Percentiles rank a stretch among this genome's conserved stretches.
phyloP scores from a whole-genome alignment of 2,888 invertebrate species.

The Lycia hirtaria region DNA sequence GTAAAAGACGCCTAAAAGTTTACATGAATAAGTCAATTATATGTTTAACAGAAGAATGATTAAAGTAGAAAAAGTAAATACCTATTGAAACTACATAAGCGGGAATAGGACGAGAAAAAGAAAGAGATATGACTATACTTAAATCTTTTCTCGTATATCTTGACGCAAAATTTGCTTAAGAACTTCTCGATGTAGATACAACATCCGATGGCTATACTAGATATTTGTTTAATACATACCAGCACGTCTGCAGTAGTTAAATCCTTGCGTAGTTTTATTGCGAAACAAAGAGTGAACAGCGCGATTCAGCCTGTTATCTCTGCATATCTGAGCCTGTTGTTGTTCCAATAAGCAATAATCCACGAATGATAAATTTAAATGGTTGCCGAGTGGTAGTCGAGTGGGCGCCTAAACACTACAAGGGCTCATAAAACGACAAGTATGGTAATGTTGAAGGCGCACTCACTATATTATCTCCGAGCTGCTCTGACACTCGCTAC shows the following conservation, averaged over 20 bases:
- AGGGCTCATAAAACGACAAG: constrained; percentile 79
- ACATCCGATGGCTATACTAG: background rate
- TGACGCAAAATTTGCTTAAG: too few species aligned
- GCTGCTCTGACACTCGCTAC: constrained; percentile 61
- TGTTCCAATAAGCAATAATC: constrained; percentile 79
- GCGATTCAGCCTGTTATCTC: constrained; percentile 55
- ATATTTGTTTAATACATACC: constrained; percentile 3
- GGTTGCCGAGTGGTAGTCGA: constrained; percentile 66
- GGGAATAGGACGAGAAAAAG: too few species aligned
- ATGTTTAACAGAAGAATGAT: too few species aligned
- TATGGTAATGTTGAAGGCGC: constrained; percentile 76
- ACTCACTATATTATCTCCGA: constrained; percentile 64
- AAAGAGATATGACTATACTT: too few species aligned
- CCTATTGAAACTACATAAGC: too few species aligned
- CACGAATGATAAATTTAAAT: constrained; percentile 80
- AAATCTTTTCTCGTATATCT: too few species aligned
- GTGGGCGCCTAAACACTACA: constrained; percentile 83
- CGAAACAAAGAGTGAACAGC: constrained; percentile 30
- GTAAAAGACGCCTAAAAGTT: too few species aligned
- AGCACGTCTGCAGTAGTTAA: constrained; percentile 20
- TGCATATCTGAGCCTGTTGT: constrained; percentile 69
- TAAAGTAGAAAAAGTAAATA: too few species aligned
- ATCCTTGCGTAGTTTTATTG: constrained; percentile 21
- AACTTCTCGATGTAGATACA: background rate
- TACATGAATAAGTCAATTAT: too few species aligned